Percentiles rank a stretch among this genome's conserved stretches.
Evolutionary conservation across 2,888 invertebrate genomes (phyloP).

Genomic region (Agrochola macilenta): DNA sequence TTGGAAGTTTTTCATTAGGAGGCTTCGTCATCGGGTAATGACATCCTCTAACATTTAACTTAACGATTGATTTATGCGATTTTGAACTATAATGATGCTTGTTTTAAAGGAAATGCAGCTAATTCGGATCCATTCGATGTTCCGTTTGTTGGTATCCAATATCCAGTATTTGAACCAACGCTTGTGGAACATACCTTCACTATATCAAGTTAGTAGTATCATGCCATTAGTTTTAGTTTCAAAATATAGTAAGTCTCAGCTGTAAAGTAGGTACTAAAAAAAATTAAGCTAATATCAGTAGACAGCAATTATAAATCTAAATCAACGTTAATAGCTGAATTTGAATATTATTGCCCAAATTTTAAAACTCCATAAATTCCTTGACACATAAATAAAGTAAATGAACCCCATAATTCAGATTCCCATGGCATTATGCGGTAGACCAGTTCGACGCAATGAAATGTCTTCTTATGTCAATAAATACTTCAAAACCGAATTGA

Average conservation of each 20-base stretch:
- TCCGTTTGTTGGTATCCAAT: not conserved
- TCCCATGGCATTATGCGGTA: conserved; percentile 19
- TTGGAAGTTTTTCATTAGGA: conserved; percentile 29
- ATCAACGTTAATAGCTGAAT: conserved; percentile 50
- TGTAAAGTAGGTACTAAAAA: not conserved
- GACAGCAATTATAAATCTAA: conserved; percentile 34
- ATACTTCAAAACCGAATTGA: conserved; percentile 44
- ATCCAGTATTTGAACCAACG: not conserved
- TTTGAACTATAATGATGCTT: conserved; percentile 19
- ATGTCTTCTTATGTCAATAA: conserved; percentile 41
- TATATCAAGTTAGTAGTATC: not conserved
- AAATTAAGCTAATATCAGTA: conserved; percentile 16
- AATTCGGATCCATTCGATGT: not conserved
- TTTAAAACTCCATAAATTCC: conserved; percentile 32
- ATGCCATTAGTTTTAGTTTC: not conserved
- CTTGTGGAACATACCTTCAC: not conserved
- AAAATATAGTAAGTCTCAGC: conserved; percentile 5
- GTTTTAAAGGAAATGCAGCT: conserved; percentile 8
- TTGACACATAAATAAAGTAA: conserved; percentile 39
- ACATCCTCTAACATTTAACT: conserved; percentile 23
- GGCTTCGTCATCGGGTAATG: conserved; percentile 25
- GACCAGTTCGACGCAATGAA: conserved; percentile 23
- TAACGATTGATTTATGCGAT: not conserved
- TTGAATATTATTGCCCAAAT: conserved; percentile 46
- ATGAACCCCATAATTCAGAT: conserved; percentile 32